Evolutionary conservation across 1,140 invertebrate species (phyloP).

Genomic region (Drosophila kanapiae): DNA sequence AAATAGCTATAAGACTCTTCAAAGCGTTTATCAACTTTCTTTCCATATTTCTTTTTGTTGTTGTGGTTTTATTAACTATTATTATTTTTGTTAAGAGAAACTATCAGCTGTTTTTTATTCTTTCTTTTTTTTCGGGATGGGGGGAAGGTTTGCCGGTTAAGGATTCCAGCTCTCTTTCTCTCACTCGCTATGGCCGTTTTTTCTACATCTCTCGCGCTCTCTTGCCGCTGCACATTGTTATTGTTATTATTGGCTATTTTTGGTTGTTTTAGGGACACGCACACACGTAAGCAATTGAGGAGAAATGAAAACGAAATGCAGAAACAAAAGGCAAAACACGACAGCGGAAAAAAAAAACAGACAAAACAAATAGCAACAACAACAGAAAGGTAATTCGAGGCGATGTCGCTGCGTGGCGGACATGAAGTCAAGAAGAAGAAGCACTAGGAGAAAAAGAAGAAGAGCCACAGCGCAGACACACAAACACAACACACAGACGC

Average conservation of each 20-base stretch:
- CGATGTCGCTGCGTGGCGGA: constrained; percentile 52
- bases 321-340: constrained; percentile 12
- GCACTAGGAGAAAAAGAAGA: constrained; percentile 20
- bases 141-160: constrained; percentile 30
- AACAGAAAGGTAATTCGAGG: constrained; percentile 38
- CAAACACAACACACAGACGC: neutral
- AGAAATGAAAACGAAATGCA: constrained; percentile 40
- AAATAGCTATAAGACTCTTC: too few species aligned
- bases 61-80: neutral
- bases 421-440: constrained; percentile 14
- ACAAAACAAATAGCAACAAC: constrained; percentile 6
- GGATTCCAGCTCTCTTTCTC: constrained; percentile 8
- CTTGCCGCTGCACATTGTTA: constrained; percentile 46
- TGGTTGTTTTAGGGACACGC: constrained; percentile 24
- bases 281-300: constrained; percentile 34
- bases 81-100: neutral
- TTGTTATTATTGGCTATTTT: constrained; percentile 57
- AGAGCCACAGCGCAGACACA: constrained; percentile 27
- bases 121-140: constrained; percentile 1
- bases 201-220: constrained; percentile 3
- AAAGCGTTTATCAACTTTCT: neutral
- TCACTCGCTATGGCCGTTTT: neutral
- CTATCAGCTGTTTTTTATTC: constrained; percentile 19
- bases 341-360: constrained; percentile 14
- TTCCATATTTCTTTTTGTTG: neutral